A percentile compares a stretch with the other conserved stretches of the same genome.
phyloP scores from a whole-genome alignment of 2,888 invertebrate genomes.

The Cerastoderma edule region DNA sequence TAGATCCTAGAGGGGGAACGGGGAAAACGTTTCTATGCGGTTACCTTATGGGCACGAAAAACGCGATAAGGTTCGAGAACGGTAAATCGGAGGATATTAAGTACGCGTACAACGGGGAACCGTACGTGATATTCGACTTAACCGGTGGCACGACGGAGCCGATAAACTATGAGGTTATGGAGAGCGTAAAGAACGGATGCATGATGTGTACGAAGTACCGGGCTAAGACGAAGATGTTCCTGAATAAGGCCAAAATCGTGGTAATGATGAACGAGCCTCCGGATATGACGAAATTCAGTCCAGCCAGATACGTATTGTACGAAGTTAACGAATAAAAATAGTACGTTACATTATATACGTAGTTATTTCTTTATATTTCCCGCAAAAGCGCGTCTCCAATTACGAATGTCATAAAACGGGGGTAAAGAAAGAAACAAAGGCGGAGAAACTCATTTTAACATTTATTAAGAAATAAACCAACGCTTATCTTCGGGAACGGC shows the following conservation, averaged over 20 bases:
- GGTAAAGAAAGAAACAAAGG: too few species aligned
- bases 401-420: too few species aligned
- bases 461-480: too few species aligned
- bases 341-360: too few species aligned
- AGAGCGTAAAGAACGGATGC: neutral
- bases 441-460: too few species aligned
- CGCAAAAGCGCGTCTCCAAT: too few species aligned
- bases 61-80: neutral
- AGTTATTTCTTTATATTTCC: too few species aligned
- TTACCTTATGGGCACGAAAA: neutral
- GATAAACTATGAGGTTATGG: conserved; percentile 15
- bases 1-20: neutral
- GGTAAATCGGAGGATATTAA: conserved; percentile 3
- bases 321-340: too few species aligned
- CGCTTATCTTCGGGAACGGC: too few species aligned
- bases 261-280: neutral
- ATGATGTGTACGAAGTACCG: neutral
- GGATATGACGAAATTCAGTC: neutral
- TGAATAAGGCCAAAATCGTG: neutral
- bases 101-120: conserved; percentile 2
- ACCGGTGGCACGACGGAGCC: neutral
- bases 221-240: neutral
- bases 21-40: neutral
- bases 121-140: neutral
- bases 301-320: too few species aligned